Evolutionary conservation across 2,888 invertebrate species (phyloP), one percentile per base, ranked within the genome.

Genomic region (Caradrina clavipalpis): DNA sequence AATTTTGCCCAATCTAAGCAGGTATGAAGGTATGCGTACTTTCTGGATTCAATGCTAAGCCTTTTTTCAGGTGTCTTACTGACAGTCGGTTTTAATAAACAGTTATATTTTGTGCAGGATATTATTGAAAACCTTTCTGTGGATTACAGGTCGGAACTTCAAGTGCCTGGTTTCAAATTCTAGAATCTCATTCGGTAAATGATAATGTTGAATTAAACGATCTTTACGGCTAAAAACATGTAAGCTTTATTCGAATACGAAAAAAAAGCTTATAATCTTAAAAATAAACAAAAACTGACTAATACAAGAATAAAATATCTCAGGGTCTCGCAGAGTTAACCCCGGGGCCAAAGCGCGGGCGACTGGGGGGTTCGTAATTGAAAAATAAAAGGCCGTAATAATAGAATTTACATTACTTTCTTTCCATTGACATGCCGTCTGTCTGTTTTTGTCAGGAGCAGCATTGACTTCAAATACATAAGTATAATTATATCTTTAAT

Each of bases 341-440:
- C 95, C 95, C 91, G 90, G 91, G 95, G 94, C 94, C 89, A 88
- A 87, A 54, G 58, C 72, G 77, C 78, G 67, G 84, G 87, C 85
- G 90, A 89, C 88, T 89, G 86, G 89, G 92, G 92, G 91, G 89
- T 82, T 89, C 91, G 96, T 95, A 96, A 96, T 96, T 96, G 96
- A 95, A 95, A 96, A 96, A 95, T 96, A 96, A 95, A 95, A 95
- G 94, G 90, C 94, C 93, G 93, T 94, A 93, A 95, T 96, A 95
- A 96, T 95, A 95, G 95, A 96, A 95, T 95, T 95, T 94, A 94
- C 95, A 93, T 94, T 94, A 94, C 94, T 92, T 93, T 94, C 92
- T 93, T 91, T 91, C 93, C 92, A 95, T 93, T 94, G 94, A 95
- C 91, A 94, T 92, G 87, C 91, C 88, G 90, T 90, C 90, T 91